phyloP scores from a whole-genome alignment of 2,888 invertebrate species.

The Oligia strigilis region DNA sequence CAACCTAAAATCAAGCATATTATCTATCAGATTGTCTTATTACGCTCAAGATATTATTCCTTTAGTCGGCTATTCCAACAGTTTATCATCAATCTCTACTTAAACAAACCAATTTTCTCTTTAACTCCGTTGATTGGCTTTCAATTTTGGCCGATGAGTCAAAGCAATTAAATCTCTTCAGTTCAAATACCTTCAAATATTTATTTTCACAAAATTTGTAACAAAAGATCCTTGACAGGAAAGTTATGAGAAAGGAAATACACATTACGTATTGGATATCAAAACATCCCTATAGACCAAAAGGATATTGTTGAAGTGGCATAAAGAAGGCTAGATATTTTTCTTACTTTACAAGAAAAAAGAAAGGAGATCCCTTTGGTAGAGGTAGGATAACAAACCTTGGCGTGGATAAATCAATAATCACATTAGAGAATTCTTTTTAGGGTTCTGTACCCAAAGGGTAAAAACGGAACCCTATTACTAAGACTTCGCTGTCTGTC shows the following conservation, averaged over 20 bases:
- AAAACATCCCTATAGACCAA: slow-evolving; percentile 40
- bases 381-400: slow-evolving; percentile 16
- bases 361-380: slow-evolving; percentile 38
- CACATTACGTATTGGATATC: slow-evolving; percentile 27
- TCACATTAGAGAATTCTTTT: background rate
- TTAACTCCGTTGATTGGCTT: slow-evolving; percentile 15
- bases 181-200: slow-evolving; percentile 6
- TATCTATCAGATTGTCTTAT: background rate
- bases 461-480: no score
- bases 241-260: slow-evolving; percentile 30
- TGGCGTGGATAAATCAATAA: background rate
- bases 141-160: slow-evolving; percentile 26
- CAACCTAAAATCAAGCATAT: background rate
- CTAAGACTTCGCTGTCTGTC: no score
- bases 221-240: background rate
- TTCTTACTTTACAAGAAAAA: slow-evolving; percentile 19
- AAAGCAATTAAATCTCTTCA: slow-evolving; percentile 8
- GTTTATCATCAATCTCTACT: slow-evolving; percentile 10
- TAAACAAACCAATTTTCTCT: slow-evolving; percentile 12
- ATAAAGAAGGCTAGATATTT: slow-evolving; percentile 27
- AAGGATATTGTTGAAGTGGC: slow-evolving; percentile 18
- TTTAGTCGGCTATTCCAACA: slow-evolving; percentile 8
- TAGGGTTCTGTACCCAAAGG: no score
- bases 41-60: background rate
- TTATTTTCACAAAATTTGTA: slow-evolving; percentile 1